These are phyloP conservation scores for Cryptotermes secundus DNA, from an alignment of 1,140 invertebrate species.

Conservation along the genomic window DNA sequence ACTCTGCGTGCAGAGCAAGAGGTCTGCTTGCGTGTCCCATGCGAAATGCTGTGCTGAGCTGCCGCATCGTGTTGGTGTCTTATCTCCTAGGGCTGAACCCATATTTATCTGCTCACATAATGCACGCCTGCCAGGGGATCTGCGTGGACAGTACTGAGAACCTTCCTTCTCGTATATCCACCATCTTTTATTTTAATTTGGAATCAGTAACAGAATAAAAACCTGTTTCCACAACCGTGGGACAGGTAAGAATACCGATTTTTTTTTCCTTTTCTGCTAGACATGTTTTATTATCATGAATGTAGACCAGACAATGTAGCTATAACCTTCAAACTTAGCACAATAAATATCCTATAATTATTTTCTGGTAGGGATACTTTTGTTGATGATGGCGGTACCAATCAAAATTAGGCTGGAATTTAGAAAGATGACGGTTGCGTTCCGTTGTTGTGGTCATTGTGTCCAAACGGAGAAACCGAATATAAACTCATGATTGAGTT, in stretches of 20 bases:
- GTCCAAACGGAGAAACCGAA: background rate
- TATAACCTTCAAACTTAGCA: background rate
- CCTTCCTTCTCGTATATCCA: background rate
- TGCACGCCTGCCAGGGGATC: background rate
- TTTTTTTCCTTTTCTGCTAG: background rate
- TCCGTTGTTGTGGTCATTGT: background rate
- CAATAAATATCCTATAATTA: background rate
- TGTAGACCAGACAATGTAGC: background rate
- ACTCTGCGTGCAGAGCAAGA: background rate
- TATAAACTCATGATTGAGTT: background rate
- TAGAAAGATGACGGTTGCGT: background rate
- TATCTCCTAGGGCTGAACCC: background rate
- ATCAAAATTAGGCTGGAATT: background rate
- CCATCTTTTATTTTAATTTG: constrained; percentile 2
- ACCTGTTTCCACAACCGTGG: background rate
- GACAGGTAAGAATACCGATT: background rate
- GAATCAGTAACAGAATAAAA: background rate
- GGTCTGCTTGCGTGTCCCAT: background rate
- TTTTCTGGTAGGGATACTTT: background rate
- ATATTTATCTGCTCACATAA: constrained; percentile 9
- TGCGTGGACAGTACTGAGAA: background rate
- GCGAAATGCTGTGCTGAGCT: background rate
- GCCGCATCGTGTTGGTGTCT: background rate
- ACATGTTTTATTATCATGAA: background rate
- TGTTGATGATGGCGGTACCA: background rate